Conservation (phyloP, 2,888 invertebrate species). For the Volucella zonaria region DNA sequence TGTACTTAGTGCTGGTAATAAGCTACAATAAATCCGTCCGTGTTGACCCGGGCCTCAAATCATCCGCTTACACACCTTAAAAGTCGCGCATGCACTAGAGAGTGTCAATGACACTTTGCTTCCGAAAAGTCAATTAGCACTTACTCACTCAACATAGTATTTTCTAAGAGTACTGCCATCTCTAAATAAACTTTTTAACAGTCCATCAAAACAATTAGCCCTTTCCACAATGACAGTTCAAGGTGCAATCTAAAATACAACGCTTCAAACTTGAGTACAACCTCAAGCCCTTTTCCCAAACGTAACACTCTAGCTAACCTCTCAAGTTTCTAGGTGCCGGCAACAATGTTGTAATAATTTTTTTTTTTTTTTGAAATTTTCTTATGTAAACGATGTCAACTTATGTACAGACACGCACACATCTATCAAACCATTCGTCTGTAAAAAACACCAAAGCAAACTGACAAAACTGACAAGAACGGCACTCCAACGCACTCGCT, state of each 20-base stretch:
- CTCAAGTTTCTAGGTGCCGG: background rate
- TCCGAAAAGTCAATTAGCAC: background rate
- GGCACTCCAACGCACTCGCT: slow-evolving; percentile 28
- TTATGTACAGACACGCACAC: slow-evolving; percentile 5
- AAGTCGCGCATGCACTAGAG: background rate
- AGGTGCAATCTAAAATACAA: slow-evolving; percentile 2
- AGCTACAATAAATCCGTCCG: too few species aligned
- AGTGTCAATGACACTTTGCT: background rate
- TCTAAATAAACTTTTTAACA: too few species aligned
- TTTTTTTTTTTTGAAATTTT: background rate
- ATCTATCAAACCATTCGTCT: slow-evolving; percentile 28
- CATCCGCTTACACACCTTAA: too few species aligned
- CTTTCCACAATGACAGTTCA: slow-evolving; percentile 3
- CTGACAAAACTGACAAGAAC: background rate
- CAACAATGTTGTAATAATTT: slow-evolving; percentile 2
- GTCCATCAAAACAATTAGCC: too few species aligned
- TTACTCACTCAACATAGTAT: too few species aligned
- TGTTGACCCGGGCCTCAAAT: too few species aligned
- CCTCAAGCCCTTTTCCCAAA: too few species aligned
- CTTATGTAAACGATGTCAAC: slow-evolving; percentile 34
- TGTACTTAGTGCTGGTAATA: too few species aligned
- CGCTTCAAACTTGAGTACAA: too few species aligned
- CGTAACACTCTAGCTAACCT: too few species aligned
- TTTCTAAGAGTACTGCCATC: too few species aligned
- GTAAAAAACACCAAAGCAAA: background rate